phyloP scores from a whole-genome alignment of 2,113 vertebrate species.

The Ceuthmochares aereus region DNA sequence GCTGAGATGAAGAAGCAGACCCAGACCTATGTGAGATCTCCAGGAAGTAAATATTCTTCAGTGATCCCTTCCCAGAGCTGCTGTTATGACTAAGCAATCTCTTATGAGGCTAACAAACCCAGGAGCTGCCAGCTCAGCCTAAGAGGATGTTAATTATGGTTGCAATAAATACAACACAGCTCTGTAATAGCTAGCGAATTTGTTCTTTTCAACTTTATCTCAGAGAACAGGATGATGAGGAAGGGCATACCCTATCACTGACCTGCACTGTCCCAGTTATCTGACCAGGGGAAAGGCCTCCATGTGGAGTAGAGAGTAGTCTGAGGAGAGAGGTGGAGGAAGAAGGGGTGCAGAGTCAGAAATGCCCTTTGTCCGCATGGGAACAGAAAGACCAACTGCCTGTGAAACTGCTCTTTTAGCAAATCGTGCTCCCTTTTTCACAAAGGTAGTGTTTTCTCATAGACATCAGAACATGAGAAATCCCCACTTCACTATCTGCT shows the following conservation, averaged over 20 bases:
- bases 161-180: not conserved
- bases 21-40: not conserved
- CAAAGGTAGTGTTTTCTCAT: not conserved
- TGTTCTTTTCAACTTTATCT: constrained; percentile 3
- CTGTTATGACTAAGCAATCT: not conserved
- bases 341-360: not conserved
- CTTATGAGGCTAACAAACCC: not conserved
- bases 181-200: not conserved
- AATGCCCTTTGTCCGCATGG: not conserved
- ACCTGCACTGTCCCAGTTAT: not conserved
- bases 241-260: not conserved
- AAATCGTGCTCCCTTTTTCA: not conserved
- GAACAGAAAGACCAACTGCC: not conserved
- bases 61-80: not conserved
- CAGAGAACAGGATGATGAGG: not conserved
- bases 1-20: not conserved
- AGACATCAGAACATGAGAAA: not conserved
- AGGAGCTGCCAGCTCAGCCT: not conserved
- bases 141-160: not conserved
- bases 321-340: not conserved
- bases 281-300: not conserved
- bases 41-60: not conserved
- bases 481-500: not conserved
- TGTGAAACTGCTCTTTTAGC: not conserved
- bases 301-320: not conserved